Base-by-base conservation (phyloP, 2,797 vertebrate species). In the Novumbra hubbsi region DNA sequence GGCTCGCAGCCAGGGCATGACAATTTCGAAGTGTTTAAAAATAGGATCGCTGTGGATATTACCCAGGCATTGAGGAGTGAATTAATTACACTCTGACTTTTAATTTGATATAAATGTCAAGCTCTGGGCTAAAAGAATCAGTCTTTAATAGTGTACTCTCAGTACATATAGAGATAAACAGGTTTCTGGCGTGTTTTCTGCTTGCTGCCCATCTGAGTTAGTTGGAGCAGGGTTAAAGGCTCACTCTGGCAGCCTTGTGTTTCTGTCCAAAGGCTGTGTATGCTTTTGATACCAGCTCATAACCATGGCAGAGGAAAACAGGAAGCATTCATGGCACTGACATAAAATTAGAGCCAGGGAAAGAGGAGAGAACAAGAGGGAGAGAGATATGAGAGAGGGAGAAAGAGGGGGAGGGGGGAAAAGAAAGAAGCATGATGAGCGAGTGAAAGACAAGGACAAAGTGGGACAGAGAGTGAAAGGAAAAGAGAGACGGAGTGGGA, bases 31-130 rank as follows among this genome's bases (percentile, higher is more conserved):
- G 82, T 82, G 80, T 69, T 85, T 78, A 70, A 68, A 19, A 68
- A 41, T 63, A 81, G 84, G 85, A 84, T 85, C 75, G 83, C 79
- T 78, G 69, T 76, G 80, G 73, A 79, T 80, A 78, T 84, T 89
- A 89, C 88, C 81, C 85, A 89, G 84, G 71, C 79, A 74, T 60
- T 65, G 24, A 71, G 83, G 72, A 79, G 74, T 84, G 82, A 90
- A 90, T 89, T 86, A 87, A 91, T 91, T 89, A 85, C 86, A 91
- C 74, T 83, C 78, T 79, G 66, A 83, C 85, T 87, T 88, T 86
- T 85, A 86, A 87, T 90, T 88, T 77, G 84, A 78, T 84, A 85
- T 85, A 84, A 89, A 90, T 89, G 86, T 87, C 86, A 88, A 80
- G 78, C 77, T 82, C 80, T 72, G 73, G 76, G 81, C 84, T 85